phyloP scores from a whole-genome alignment of 35 echinoderm and acorn worm species.

The Ophioderma brevispina region DNA sequence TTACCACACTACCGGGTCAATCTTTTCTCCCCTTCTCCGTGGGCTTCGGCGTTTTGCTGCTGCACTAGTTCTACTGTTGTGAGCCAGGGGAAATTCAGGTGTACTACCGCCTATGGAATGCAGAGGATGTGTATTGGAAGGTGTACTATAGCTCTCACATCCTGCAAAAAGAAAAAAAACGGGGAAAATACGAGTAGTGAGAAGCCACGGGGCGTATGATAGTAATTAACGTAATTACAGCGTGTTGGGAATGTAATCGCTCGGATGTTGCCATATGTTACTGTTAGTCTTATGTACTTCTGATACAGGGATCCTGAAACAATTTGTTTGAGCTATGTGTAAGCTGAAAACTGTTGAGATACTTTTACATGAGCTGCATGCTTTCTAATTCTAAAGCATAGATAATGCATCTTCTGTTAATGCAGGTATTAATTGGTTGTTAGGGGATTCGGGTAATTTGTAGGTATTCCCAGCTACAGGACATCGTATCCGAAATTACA shows the following conservation, averaged over 20 bases:
- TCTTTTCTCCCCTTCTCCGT: conserved; percentile 44
- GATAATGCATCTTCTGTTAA: too few species aligned
- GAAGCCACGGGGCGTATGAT: neutral
- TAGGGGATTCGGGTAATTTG: too few species aligned
- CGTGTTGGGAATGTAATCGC: neutral
- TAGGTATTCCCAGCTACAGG: too few species aligned
- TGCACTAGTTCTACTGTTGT: conserved; percentile 86
- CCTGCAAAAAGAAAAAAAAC: conserved; percentile 53
- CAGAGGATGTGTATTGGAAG: conserved; percentile 99
- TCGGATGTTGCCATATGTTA: neutral
- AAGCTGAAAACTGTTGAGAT: too few species aligned
- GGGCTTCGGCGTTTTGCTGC: conserved; percentile 13
- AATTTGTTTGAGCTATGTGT: too few species aligned
- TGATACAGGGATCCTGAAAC: too few species aligned
- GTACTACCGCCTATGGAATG: conserved; percentile 99
- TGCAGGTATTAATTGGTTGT: too few species aligned
- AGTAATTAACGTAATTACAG: neutral
- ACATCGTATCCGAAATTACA: too few species aligned
- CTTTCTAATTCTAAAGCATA: too few species aligned
- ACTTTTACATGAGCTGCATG: too few species aligned
- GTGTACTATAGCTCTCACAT: conserved; percentile 93
- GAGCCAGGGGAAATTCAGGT: conserved; percentile 87
- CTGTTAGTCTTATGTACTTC: too few species aligned
- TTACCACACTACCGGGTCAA: conserved; percentile 43
- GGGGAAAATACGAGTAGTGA: neutral